A percentile compares a stretch with the other conserved stretches of the same genome.
These are phyloP conservation scores for Chaetorhynchus papuensis DNA, from an alignment of 2,113 vertebrate species.

Conservation along the genomic window DNA sequence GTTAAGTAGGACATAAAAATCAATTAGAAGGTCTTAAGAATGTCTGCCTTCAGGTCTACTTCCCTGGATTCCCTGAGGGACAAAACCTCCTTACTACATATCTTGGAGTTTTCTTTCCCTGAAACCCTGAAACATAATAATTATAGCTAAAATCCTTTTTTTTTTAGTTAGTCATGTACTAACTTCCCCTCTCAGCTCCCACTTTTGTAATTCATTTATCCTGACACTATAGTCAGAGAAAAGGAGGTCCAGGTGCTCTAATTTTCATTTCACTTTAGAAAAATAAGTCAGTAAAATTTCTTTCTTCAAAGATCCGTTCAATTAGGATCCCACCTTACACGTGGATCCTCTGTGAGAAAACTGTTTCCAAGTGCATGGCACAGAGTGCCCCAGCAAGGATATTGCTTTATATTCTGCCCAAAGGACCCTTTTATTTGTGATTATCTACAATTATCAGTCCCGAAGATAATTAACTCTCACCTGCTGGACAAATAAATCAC, in stretches of 20 bases:
- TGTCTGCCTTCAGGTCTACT: conserved; percentile 18
- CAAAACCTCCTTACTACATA: background rate
- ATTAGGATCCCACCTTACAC: background rate
- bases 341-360: background rate
- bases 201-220: background rate
- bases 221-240: background rate
- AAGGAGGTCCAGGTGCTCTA: background rate
- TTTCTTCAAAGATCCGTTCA: background rate
- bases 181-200: background rate
- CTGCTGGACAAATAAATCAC: background rate
- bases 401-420: background rate
- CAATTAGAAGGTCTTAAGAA: conserved; percentile 16
- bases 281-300: background rate
- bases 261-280: background rate
- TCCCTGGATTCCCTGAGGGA: conserved; percentile 3
- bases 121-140: background rate
- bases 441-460: background rate
- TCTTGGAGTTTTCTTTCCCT: background rate
- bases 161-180: background rate
- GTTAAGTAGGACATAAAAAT: conserved; percentile 49
- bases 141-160: background rate
- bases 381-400: background rate
- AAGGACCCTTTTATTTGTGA: background rate
- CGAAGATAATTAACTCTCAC: background rate
- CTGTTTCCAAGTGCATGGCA: fast-evolving